Conservation (phyloP, 1,140 invertebrate genomes). For the Charaxes varanes region DNA sequence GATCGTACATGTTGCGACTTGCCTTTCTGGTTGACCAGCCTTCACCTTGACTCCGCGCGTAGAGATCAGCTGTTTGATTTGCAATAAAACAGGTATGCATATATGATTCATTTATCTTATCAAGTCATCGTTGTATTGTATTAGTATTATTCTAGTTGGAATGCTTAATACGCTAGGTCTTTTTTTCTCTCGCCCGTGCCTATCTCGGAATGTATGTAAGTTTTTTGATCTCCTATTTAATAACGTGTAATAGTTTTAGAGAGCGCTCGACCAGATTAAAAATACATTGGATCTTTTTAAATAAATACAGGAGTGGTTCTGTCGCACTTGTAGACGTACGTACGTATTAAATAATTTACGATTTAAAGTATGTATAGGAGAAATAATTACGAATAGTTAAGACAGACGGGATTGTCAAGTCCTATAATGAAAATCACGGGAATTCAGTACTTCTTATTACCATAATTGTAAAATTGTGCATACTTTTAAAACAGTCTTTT, state of each 20-base stretch:
- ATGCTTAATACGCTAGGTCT: constrained; percentile 29
- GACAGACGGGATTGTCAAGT: too few relatives aligned
- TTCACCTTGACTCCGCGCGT: constrained; percentile 32
- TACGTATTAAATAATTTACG: background rate
- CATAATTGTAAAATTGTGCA: too few relatives aligned
- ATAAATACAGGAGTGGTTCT: too few relatives aligned
- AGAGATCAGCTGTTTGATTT: constrained; percentile 44
- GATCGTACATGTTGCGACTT: constrained; percentile 42
- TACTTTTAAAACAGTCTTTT: too few relatives aligned
- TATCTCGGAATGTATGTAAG: constrained; percentile 30
- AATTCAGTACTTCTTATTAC: too few relatives aligned
- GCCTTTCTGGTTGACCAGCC: constrained; percentile 36
- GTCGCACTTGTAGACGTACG: too few relatives aligned
- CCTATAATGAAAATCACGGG: too few relatives aligned
- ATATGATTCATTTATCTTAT: constrained; percentile 55
- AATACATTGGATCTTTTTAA: constrained; percentile 1
- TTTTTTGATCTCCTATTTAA: constrained; percentile 32
- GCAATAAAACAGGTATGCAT: constrained; percentile 41
- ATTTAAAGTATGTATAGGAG: too few relatives aligned
- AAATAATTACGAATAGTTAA: too few relatives aligned
- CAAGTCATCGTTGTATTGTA: constrained; percentile 40
- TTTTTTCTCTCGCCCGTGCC: constrained; percentile 19
- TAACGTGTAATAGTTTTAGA: constrained; percentile 24
- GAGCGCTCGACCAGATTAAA: constrained; percentile 2
- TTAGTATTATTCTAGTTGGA: constrained; percentile 19